Percentiles rank a stretch among this genome's conserved stretches.
Evolutionary conservation across 2,888 invertebrate genomes (phyloP).

Genomic region (Machimus rusticus): DNA sequence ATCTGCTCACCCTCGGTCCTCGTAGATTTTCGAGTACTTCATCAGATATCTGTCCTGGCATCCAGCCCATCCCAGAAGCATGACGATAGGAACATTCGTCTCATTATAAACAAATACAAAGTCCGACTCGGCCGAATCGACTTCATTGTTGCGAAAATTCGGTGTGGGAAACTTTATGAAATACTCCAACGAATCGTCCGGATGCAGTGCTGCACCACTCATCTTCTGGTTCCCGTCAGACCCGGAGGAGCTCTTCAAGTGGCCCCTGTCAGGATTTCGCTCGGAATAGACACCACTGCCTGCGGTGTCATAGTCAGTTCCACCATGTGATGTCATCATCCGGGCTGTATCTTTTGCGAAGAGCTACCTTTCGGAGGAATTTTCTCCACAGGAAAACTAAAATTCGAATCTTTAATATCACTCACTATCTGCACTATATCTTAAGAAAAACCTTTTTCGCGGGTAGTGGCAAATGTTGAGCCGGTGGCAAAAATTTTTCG

Average conservation of each 20-base stretch:
- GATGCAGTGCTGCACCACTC: conserved; percentile 40
- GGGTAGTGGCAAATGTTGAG: background rate
- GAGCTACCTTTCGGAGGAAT: background rate
- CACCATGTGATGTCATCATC: conserved; percentile 18
- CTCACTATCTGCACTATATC: background rate
- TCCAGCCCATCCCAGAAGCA: conserved; percentile 82
- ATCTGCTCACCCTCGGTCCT: conserved; percentile 73
- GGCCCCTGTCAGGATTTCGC: background rate
- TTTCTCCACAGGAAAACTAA: background rate
- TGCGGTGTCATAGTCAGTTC: background rate
- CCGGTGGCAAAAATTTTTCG: background rate
- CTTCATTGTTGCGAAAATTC: conserved; percentile 61
- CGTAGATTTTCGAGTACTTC: conserved; percentile 81
- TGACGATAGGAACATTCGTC: conserved; percentile 72
- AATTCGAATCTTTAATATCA: background rate
- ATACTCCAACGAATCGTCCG: conserved; percentile 67
- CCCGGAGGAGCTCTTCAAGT: background rate
- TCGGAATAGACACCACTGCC: background rate
- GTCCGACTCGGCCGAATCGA: conserved; percentile 58
- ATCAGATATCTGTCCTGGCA: conserved; percentile 79
- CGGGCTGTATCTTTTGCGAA: background rate
- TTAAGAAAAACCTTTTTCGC: background rate
- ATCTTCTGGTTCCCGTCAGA: background rate
- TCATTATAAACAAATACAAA: conserved; percentile 69
- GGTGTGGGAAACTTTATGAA: conserved; percentile 70